Evolutionary conservation across 37 sponge, comb jelly and placozoan genomes (phyloP), one percentile per base, ranked within the genome.

Genomic region (Cliona cf. orientalis): DNA sequence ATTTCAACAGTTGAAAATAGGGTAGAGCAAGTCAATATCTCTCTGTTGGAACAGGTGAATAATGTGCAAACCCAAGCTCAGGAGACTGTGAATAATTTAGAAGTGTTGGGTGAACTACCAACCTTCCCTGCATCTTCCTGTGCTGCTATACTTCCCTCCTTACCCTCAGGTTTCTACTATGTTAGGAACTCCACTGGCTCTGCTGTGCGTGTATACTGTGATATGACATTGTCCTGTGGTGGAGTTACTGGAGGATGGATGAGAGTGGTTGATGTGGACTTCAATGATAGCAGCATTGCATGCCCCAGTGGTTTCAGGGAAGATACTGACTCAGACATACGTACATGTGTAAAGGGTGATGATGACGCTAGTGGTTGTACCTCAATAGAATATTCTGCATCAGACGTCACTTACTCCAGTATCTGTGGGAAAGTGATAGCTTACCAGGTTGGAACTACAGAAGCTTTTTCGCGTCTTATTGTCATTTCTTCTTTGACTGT

Each of bases 391-490:
- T 81, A 46, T 40, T 5, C 46, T 7, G 36, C 61, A 28, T 6
- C 56, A 58, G 72, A 72, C n/a, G 46, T 79, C 22, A 40, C 33
- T 42, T 90, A 80, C 75, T 68, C 81, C 28, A 44, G 75, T 12
- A 71, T 90, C 2, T 90, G 86, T 74, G 90, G 90, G 44, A 55
- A 71, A 42, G 69, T 83, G 39, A 64, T 33, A 66, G 90, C 77
- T 4, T 90, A 84, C 69, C 80, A 84, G 41, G 22, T 36, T 35
- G 45, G 42, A 12, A 44, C 69, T 31, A 42, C 75, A 26, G 80
- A 84, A 46, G 86, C 66, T 4, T 80, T 80, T 55, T 23, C 31
- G 9, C 9, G 0, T 0, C 32, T 17, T 34, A 36, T 29, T 22
- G 5, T 41, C 25, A 26, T 26, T 63, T 46, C 29, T 37, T n/a